Evolutionary conservation across 2,888 invertebrate genomes (phyloP).

Genomic region (Molorchus minor): DNA sequence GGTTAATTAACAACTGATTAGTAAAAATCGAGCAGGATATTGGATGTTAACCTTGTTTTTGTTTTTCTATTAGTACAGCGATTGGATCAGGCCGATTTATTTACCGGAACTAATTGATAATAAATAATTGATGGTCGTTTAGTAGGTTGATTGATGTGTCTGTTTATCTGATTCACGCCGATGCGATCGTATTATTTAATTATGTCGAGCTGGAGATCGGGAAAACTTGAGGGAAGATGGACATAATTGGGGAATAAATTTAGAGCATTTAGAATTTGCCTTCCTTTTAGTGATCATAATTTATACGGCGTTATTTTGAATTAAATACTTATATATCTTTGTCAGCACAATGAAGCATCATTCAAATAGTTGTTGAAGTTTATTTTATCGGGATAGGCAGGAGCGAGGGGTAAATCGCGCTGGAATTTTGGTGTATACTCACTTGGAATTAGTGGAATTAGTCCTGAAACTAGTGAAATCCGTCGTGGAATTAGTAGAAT

Average conservation of each 20-base stretch:
- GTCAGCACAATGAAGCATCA: too few species aligned
- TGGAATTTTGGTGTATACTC: background rate
- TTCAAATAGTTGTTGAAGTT: too few species aligned
- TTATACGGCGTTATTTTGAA: too few species aligned
- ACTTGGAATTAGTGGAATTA: background rate
- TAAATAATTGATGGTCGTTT: slow-evolving; percentile 30
- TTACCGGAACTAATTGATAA: slow-evolving; percentile 44
- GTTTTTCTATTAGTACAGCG: slow-evolving; percentile 38
- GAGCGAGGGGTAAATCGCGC: background rate
- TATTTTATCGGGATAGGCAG: too few species aligned
- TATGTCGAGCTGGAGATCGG: slow-evolving; percentile 6
- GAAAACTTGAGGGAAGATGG: too few species aligned
- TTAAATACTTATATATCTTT: too few species aligned
- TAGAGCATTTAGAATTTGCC: too few species aligned
- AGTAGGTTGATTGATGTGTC: slow-evolving; percentile 23
- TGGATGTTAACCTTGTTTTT: slow-evolving; percentile 47
- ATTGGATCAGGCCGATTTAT: slow-evolving; percentile 42
- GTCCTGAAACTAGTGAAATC: background rate
- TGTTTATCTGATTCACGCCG: slow-evolving; percentile 20
- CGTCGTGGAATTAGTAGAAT: background rate
- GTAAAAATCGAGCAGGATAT: slow-evolving; percentile 49
- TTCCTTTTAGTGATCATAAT: too few species aligned
- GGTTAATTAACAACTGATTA: slow-evolving; percentile 56
- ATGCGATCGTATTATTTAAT: slow-evolving; percentile 9
- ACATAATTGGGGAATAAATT: too few species aligned